Evolutionary conservation across 2,113 vertebrate species (phyloP).

Genomic region (Podarcis muralis): DNA sequence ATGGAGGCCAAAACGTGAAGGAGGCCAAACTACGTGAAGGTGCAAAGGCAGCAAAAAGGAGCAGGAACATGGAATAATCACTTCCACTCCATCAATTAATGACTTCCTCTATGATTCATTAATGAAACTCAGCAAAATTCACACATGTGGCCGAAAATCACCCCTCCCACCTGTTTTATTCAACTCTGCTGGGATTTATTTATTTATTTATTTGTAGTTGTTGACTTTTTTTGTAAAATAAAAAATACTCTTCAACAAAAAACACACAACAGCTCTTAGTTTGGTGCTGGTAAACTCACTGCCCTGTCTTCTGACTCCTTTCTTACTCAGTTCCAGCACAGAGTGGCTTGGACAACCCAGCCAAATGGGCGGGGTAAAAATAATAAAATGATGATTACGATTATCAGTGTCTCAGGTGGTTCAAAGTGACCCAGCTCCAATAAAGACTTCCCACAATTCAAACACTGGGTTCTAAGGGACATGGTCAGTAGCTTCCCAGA

Average conservation of each 20-base stretch:
- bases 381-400: too few species aligned
- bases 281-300: not conserved
- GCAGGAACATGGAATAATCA: not conserved
- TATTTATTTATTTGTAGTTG: too few species aligned
- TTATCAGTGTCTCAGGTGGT: not conserved
- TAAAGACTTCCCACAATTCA: not conserved
- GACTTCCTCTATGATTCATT: not conserved
- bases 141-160: not conserved
- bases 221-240: too few species aligned
- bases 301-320: not conserved
- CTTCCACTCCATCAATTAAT: slow-evolving; percentile 3
- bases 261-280: too few species aligned
- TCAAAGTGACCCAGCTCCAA: not conserved
- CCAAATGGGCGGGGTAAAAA: too few species aligned
- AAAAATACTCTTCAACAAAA: too few species aligned
- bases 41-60: not conserved
- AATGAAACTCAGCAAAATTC: not conserved
- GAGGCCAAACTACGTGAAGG: not conserved
- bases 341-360: too few species aligned
- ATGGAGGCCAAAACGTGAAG: not conserved
- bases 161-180: not conserved
- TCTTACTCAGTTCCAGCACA: not conserved
- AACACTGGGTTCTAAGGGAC: not conserved
- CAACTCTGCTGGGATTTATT: not conserved
- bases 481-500: not conserved